Conservation (phyloP, 2,888 invertebrate species). For the Trissoscelio sp. region DNA sequence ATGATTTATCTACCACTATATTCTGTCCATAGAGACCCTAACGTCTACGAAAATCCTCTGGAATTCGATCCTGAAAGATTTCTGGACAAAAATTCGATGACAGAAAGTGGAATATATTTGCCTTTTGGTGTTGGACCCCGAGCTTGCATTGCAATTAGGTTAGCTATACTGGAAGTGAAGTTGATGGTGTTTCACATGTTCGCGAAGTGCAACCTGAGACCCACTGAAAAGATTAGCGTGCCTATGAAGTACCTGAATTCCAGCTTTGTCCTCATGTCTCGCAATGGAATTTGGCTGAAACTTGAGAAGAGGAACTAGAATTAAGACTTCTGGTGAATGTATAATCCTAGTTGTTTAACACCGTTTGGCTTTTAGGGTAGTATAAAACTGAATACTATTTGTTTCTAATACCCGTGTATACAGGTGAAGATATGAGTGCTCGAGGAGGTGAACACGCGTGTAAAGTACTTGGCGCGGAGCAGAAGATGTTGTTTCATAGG, state of each 20-base stretch:
- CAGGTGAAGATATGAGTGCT: conserved; percentile 78
- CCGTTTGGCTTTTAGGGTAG: conserved; percentile 14
- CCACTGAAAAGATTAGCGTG: conserved; percentile 81
- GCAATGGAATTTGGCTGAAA: conserved; percentile 70
- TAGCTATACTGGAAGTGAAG: conserved; percentile 73
- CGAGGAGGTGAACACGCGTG: conserved; percentile 74
- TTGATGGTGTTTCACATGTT: conserved; percentile 72
- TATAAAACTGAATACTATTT: conserved; percentile 9
- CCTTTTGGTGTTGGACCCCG: conserved; percentile 81
- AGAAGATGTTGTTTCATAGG: conserved; percentile 79
- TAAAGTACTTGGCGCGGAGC: conserved; percentile 71
- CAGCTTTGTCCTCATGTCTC: conserved; percentile 29
- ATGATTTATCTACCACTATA: conserved; percentile 75
- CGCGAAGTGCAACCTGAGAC: conserved; percentile 69
- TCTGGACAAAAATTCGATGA: conserved; percentile 61
- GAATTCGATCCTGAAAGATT: conserved; percentile 83
- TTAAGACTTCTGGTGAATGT: neutral
- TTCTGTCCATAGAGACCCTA: conserved; percentile 78
- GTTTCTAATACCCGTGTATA: conserved; percentile 52
- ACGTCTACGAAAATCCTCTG: conserved; percentile 74
- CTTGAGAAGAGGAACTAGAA: conserved; percentile 43
- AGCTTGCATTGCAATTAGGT: conserved; percentile 79
- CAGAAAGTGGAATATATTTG: conserved; percentile 72
- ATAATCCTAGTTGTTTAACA: neutral
- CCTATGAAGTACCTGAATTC: conserved; percentile 77